Percentiles rank a stretch among this genome's conserved stretches.
phyloP scores from a whole-genome alignment of 1,140 invertebrate species.

The Papilio glaucus region DNA sequence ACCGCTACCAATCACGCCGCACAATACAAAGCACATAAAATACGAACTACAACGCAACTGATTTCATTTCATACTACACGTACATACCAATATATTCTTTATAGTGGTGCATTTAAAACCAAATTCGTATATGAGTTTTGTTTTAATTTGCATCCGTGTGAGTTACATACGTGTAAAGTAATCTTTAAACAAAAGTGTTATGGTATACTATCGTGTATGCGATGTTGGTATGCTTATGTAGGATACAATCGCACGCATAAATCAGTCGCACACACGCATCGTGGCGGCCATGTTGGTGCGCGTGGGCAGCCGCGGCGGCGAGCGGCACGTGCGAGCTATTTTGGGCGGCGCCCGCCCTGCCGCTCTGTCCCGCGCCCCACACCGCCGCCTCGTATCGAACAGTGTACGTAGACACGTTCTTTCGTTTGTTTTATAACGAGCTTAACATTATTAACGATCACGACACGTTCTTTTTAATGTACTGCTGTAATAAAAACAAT shows the following conservation, averaged over 20 bases:
- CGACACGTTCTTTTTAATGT: constrained; percentile 17
- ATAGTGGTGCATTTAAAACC: neutral
- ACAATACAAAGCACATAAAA: constrained; percentile 19
- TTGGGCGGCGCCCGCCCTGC: constrained; percentile 72
- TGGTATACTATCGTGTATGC: constrained; percentile 10
- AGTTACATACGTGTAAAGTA: neutral
- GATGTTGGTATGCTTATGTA: constrained; percentile 25
- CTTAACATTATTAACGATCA: constrained; percentile 30
- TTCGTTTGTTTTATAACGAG: constrained; percentile 43
- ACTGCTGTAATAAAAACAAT: constrained; percentile 6
- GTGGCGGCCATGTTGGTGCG: constrained; percentile 74
- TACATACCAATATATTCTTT: constrained; percentile 14
- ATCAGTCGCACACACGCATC: constrained; percentile 62
- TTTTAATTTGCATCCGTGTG: neutral
- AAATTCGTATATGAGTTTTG: constrained; percentile 8
- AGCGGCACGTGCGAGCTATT: constrained; percentile 79
- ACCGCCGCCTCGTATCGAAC: constrained; percentile 18
- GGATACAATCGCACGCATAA: constrained; percentile 60
- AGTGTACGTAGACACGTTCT: constrained; percentile 46
- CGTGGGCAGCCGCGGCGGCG: constrained; percentile 70
- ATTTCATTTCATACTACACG: neutral
- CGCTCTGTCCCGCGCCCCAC: constrained; percentile 50
- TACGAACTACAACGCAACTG: neutral
- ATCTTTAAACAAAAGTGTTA: constrained; percentile 8
- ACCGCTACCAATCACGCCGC: constrained; percentile 15